phyloP scores from a whole-genome alignment of 2,113 vertebrate species.

The Gallinago paraguaiae region DNA sequence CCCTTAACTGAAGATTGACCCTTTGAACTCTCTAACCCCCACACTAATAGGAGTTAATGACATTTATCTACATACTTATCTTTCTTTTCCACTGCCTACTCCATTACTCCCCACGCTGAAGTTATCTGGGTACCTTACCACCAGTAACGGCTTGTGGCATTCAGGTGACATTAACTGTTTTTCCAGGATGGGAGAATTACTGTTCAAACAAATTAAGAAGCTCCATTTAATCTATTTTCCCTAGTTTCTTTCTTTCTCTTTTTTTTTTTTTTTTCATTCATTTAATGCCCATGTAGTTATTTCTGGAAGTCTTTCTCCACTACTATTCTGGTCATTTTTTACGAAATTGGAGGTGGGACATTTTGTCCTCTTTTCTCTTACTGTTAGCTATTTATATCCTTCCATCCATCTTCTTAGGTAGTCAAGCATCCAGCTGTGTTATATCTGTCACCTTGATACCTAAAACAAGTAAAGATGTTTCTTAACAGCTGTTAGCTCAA shows the following conservation, averaged over 20 bases:
- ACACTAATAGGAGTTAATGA: slow-evolving; percentile 33
- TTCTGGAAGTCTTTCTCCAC: slow-evolving; percentile 27
- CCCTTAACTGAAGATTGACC: neutral
- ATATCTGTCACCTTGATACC: slow-evolving; percentile 26
- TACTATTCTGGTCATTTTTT: slow-evolving; percentile 22
- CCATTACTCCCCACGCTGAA: neutral
- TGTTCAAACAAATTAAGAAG: neutral
- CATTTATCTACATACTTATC: neutral
- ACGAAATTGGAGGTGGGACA: slow-evolving; percentile 7
- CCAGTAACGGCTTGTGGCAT: neutral
- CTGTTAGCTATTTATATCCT: slow-evolving; percentile 48
- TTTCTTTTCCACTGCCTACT: neutral
- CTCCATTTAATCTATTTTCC: neutral
- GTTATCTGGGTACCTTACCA: neutral
- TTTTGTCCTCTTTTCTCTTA: slow-evolving; percentile 28
- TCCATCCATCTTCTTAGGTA: slow-evolving; percentile 30
- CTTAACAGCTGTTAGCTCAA: neutral
- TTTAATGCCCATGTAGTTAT: slow-evolving; percentile 1
- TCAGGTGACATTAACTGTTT: neutral
- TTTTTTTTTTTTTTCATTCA: neutral
- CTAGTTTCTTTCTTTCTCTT: neutral
- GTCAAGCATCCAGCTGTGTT: slow-evolving; percentile 39
- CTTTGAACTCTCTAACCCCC: neutral
- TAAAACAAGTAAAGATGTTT: neutral
- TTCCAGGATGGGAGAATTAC: neutral